Conservation (phyloP, 2,888 invertebrate species). For the Dexiosoma caninum region DNA sequence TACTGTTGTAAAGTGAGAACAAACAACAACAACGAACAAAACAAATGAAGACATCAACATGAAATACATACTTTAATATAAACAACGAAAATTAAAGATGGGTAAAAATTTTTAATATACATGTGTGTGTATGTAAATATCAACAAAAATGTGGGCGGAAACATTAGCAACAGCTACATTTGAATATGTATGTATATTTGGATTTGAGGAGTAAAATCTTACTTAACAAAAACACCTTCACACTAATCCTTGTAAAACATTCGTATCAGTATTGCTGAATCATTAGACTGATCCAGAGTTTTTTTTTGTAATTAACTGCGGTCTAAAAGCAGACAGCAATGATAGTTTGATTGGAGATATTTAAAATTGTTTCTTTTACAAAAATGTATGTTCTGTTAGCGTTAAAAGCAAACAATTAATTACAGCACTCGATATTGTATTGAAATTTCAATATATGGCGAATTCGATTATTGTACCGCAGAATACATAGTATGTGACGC, state of each 20-base stretch:
- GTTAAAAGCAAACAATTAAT: no score
- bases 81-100: not conserved
- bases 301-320: no score
- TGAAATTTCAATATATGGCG: no score
- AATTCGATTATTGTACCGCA: no score
- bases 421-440: no score
- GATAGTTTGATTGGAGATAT: no score
- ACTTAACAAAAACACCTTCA: not conserved
- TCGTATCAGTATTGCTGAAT: no score
- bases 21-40: conserved; percentile 14
- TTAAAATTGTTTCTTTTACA: no score
- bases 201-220: conserved; percentile 13
- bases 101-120: not conserved
- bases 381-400: no score
- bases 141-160: not conserved
- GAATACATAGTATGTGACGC: no score
- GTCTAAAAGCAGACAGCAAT: no score
- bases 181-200: not conserved
- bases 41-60: conserved; percentile 47
- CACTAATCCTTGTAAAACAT: not conserved
- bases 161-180: not conserved
- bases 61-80: not conserved
- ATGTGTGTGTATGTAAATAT: no score
- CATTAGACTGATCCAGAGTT: not conserved
- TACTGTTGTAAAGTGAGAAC: conserved; percentile 53